Base-by-base conservation (phyloP, 30 jellyfish, hydroid and myxozoan genomes). In the Turritopsis rubra region DNA sequence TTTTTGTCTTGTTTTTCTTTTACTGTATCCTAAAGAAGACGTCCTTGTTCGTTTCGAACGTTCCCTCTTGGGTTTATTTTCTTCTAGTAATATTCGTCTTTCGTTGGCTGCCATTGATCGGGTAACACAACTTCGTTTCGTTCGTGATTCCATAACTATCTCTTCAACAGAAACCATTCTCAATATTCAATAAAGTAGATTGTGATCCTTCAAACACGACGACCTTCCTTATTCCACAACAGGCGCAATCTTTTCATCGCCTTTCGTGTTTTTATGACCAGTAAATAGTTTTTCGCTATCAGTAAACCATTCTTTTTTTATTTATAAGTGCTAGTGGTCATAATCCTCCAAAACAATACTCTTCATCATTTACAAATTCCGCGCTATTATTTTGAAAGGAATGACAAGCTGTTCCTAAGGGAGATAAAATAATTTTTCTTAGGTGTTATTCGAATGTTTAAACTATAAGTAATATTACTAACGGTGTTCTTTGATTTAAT, bases 31-130 rank as follows among this genome's bases (percentile, higher is more conserved):
- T 22, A 18, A n/a, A 28, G 83, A 24, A 28, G 66, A 8, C 1
- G 54, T 72, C 26, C 90, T 28, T 28, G 52, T 74, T 54, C 83
- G 65, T 83, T 72, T 72, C 24, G 53, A 21, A n/a, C 79, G 65
- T 41, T 83, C 83, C 52, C 90, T 71, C 52, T 23, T 71, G 21
- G 41, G 75, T 28, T 72, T 83, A 1, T 65, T 27, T 22, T 23
- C 53, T 24, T 23, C 66, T 41, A n/a, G 1, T 23, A 52, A 21
- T 68, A 25, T 65, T 29, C 53, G 79, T 83, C 70, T 25, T 71
- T 83, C 88, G 86, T 83, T 73, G 41, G 90, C 87, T n/a, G 87
- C 53, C 86, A 60, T 72, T 65, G 87, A 80, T 24, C 87, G 52
- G 20, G 87, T 80, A 80, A 80, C 87, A 54, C 87, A 80, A 80